These are phyloP conservation scores for Smithornis capensis DNA, from an alignment of 2,113 vertebrate genomes.

Conservation along the genomic window DNA sequence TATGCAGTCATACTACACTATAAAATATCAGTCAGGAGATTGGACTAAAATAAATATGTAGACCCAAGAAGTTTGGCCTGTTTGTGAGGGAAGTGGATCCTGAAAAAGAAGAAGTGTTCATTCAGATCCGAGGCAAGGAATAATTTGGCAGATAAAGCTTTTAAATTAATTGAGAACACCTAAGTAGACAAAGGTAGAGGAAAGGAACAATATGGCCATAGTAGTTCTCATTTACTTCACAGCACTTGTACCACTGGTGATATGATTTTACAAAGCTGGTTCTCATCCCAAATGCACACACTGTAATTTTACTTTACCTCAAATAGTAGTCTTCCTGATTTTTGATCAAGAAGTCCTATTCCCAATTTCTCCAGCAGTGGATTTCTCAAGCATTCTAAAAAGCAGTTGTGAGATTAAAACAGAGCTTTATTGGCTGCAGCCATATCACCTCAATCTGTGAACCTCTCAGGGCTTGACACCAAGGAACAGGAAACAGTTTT, in stretches of 20 bases:
- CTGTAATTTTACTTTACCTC: neutral
- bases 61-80: neutral
- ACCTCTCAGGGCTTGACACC: neutral
- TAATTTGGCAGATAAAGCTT: neutral
- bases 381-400: neutral
- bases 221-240: neutral
- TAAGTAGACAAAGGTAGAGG: neutral
- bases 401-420: neutral
- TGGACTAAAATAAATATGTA: neutral
- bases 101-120: neutral
- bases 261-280: neutral
- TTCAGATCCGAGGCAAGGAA: neutral
- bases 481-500: neutral
- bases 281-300: neutral
- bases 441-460: neutral
- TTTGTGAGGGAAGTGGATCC: neutral
- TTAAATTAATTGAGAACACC: neutral
- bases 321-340: neutral
- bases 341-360: neutral
- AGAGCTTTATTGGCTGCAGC: neutral
- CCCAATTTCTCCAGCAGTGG: neutral
- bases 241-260: neutral
- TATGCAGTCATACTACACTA: neutral
- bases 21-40: neutral
- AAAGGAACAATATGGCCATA: neutral